Evolutionary conservation across 2,888 invertebrate genomes (phyloP).

Genomic region (Criorhina ranunculi): DNA sequence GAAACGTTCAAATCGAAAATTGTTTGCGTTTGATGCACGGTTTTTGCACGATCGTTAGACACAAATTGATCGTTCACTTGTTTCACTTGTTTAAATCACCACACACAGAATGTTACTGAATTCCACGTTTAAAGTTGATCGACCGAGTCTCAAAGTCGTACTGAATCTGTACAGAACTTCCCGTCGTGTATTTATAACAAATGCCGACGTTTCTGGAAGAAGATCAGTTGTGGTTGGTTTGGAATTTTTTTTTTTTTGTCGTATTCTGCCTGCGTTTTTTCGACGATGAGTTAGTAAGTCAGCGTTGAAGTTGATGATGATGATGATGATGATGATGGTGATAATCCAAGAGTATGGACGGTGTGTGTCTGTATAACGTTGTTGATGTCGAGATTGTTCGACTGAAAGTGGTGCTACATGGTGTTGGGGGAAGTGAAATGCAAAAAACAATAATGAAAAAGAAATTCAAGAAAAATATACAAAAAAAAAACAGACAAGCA

Average conservation of each 20-base stretch:
- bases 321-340: slow-evolving; percentile 30
- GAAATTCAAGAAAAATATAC: slow-evolving; percentile 26
- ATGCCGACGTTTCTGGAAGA: slow-evolving; percentile 73
- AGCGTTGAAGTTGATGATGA: slow-evolving; percentile 37
- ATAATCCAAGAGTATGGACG: slow-evolving; percentile 16
- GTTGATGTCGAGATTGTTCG: slow-evolving; percentile 18
- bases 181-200: slow-evolving; percentile 73
- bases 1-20: slow-evolving; percentile 12
- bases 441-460: slow-evolving; percentile 40
- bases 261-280: slow-evolving; percentile 25
- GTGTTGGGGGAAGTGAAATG: slow-evolving; percentile 25
- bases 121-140: slow-evolving; percentile 52
- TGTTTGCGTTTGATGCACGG: slow-evolving; percentile 8
- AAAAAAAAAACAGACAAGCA: background rate
- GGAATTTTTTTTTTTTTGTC: slow-evolving; percentile 37
- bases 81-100: slow-evolving; percentile 25
- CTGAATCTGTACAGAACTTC: slow-evolving; percentile 71
- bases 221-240: slow-evolving; percentile 52
- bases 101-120: slow-evolving; percentile 10
- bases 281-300: slow-evolving; percentile 37
- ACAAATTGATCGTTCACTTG: slow-evolving; percentile 31
- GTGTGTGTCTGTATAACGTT: slow-evolving; percentile 6
- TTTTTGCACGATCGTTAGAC: background rate
- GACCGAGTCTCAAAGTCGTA: slow-evolving; percentile 71
- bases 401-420: slow-evolving; percentile 22